Conservation (phyloP, 2,797 vertebrate genomes). For the Discoglossus pictus region DNA sequence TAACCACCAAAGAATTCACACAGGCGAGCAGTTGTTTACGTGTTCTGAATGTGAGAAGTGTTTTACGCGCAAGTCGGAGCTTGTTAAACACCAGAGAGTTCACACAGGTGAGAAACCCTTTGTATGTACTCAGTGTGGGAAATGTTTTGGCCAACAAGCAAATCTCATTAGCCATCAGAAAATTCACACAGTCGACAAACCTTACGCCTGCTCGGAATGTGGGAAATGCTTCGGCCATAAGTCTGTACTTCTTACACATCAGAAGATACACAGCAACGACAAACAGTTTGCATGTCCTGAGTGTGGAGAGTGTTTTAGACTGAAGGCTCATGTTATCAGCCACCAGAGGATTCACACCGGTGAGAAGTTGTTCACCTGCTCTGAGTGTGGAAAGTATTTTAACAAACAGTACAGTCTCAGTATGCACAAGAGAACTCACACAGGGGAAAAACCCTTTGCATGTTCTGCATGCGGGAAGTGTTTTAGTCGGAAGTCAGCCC, state of each 20-base stretch:
- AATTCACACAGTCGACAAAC: slow-evolving; percentile 9
- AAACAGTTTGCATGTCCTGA: not conserved
- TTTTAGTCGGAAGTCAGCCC: slow-evolving; percentile 50
- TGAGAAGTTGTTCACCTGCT: slow-evolving; percentile 59
- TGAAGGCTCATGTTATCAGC: too few relatives aligned
- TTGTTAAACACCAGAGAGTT: slow-evolving; percentile 53
- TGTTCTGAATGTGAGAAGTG: slow-evolving; percentile 53
- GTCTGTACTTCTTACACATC: slow-evolving; percentile 14
- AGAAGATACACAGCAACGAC: slow-evolving; percentile 7
- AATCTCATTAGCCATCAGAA: slow-evolving; percentile 47
- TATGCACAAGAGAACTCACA: slow-evolving; percentile 56
- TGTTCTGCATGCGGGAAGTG: slow-evolving; percentile 46
- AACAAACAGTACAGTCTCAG: slow-evolving; percentile 59
- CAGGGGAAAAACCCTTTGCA: slow-evolving; percentile 28
- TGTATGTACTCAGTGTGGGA: slow-evolving; percentile 55
- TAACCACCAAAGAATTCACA: slow-evolving; percentile 16
- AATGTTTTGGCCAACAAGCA: slow-evolving; percentile 53
- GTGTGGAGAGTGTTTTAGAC: slow-evolving; percentile 22
- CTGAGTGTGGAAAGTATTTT: slow-evolving; percentile 63
- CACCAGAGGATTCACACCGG: slow-evolving; percentile 57
- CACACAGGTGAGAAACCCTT: slow-evolving; percentile 34
- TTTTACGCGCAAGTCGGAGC: too few relatives aligned
- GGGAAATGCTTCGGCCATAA: slow-evolving; percentile 14
- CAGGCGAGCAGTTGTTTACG: slow-evolving; percentile 48
- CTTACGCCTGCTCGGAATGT: not conserved